These are phyloP conservation scores for Oscheius sp. DNA, from an alignment of 2,888 invertebrate genomes.

Conservation along the genomic window DNA sequence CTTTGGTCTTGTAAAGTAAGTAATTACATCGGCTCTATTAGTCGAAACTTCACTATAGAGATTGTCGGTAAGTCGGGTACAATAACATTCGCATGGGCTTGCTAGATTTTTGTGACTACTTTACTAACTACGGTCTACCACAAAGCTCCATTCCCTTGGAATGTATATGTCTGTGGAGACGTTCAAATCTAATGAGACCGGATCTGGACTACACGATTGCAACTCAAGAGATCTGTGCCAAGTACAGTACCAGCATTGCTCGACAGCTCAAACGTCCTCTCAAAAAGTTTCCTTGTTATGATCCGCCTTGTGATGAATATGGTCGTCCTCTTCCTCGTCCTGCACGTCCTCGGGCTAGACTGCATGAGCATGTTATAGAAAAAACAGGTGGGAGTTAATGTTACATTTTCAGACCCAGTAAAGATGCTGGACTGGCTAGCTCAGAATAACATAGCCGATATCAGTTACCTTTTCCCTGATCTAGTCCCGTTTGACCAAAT, in stretches of 20 bases:
- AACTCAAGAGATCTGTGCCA: slow-evolving; percentile 40
- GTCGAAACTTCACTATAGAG: slow-evolving; percentile 67
- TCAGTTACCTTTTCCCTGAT: slow-evolving; percentile 57
- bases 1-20: slow-evolving; percentile 68
- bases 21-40: slow-evolving; percentile 64
- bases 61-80: slow-evolving; percentile 64
- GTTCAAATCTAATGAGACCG: slow-evolving; percentile 38
- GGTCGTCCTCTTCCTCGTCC: slow-evolving; percentile 7
- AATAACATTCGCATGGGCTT: slow-evolving; percentile 1
- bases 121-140: slow-evolving; percentile 46
- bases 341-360: background rate
- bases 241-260: slow-evolving; percentile 47
- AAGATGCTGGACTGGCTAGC: slow-evolving; percentile 62
- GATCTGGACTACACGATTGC: slow-evolving; percentile 53
- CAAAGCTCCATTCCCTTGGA: slow-evolving; percentile 54
- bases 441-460: slow-evolving; percentile 51
- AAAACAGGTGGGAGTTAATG: slow-evolving; percentile 6
- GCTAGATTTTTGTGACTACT: slow-evolving; percentile 69
- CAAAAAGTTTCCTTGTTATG: slow-evolving; percentile 41
- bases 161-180: slow-evolving; percentile 66
- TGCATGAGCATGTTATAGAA: slow-evolving; percentile 22
- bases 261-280: slow-evolving; percentile 40
- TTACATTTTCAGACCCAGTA: slow-evolving; percentile 63
- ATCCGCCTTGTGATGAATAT: slow-evolving; percentile 38
- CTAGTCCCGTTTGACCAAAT: slow-evolving; percentile 51